Evolutionary conservation across 2,888 invertebrate genomes (phyloP), one percentile per base, ranked within the genome.

Genomic region (Amorpha juglandis): DNA sequence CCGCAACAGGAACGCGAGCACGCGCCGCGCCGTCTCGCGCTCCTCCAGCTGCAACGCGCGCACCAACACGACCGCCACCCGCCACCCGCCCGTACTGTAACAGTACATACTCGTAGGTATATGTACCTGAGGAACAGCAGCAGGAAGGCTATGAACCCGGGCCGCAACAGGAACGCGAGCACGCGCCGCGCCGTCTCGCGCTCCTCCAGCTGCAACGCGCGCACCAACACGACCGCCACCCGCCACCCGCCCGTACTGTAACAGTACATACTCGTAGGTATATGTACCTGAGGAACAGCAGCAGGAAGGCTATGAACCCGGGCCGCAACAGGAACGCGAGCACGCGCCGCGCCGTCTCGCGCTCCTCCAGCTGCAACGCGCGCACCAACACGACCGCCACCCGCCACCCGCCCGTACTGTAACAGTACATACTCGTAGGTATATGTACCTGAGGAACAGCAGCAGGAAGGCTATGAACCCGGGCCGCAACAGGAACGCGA

Each of bases 391-490:
- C 94, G 70, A 93, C 88, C 84, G 94, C 95, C 74, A 95, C 95
- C 80, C 6, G 89, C 90, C 83, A 96, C 96, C 14, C 96, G 96
- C 0, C 96, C 96, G 83, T 96, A 96, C n/a, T n/a, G n/a, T n/a
- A n/a, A n/a, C n/a, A n/a, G n/a, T n/a, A n/a, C n/a, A n/a, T n/a
- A n/a, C n/a, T n/a, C n/a, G n/a, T n/a, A n/a, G n/a, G n/a, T n/a
- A n/a, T n/a, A n/a, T 35, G 65, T 53, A 96, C 96, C 95, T 88
- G 84, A 96, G 92, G 9, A 92, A 92, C 55, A 96, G 86, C 67
- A 96, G 80, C 33, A 95, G 78, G 67, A 95, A 94, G 48, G 94
- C 95, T 53, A 96, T 92, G 52, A 94, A 94, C 0, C 95, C 96
- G 4, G 96, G 96, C 68, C 94, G 94, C 0, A 94, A 88, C 7